These are phyloP conservation scores for Euglossa dilemma DNA, from an alignment of 1,140 invertebrate genomes.

Conservation along the genomic window DNA sequence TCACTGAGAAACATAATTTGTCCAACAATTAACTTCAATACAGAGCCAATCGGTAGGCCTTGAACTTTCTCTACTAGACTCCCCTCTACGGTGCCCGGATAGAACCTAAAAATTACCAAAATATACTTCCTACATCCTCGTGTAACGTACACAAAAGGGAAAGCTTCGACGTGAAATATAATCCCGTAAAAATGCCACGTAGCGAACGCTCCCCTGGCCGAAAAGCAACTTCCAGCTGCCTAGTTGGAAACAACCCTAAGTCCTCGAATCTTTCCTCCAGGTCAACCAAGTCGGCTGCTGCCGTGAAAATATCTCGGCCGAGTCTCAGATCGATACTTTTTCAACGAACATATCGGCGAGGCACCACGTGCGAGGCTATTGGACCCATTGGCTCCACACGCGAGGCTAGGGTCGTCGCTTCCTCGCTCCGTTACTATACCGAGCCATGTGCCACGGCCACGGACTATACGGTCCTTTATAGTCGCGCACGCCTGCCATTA, in stretches of 20 bases:
- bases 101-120: background rate
- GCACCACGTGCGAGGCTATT: constrained; percentile 18
- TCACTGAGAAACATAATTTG: background rate
- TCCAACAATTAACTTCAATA: background rate
- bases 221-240: constrained; percentile 3
- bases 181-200: background rate
- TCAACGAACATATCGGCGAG: constrained; percentile 15
- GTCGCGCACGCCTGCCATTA: constrained; percentile 38
- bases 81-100: too few species aligned
- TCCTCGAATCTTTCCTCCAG: background rate
- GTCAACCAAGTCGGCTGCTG: background rate
- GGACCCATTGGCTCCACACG: constrained; percentile 34
- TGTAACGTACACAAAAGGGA: background rate
- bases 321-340: constrained; percentile 39
- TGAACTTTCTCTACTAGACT: too few species aligned
- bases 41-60: too few species aligned
- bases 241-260: background rate
- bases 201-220: background rate
- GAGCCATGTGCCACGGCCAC: background rate
- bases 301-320: constrained; percentile 27
- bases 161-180: background rate
- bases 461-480: constrained; percentile 25
- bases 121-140: background rate
- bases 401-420: constrained; percentile 35
- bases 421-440: constrained; percentile 18